Percentiles rank a stretch among this genome's conserved stretches.
Evolutionary conservation across 2,888 invertebrate species (phyloP).

Genomic region (Agriopis marginaria): DNA sequence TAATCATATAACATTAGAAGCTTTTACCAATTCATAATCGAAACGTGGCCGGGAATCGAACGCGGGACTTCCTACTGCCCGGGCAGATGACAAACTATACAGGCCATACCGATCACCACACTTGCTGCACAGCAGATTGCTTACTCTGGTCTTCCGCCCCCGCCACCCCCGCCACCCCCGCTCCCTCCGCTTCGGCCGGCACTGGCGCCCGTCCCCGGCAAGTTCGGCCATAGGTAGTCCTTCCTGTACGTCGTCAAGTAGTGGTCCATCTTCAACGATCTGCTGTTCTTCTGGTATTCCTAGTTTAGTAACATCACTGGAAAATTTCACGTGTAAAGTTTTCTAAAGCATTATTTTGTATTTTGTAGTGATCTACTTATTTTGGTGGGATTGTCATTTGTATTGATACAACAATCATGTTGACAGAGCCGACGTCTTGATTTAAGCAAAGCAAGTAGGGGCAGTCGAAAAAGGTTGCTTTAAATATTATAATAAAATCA

Average conservation of each 20-base stretch:
- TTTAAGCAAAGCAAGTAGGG: not conserved
- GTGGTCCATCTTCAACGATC: slow-evolving; percentile 79
- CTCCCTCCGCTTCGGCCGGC: slow-evolving; percentile 32
- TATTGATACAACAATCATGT: not conserved
- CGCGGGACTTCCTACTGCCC: too few species aligned
- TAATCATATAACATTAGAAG: too few species aligned
- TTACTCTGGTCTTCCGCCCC: slow-evolving; percentile 44
- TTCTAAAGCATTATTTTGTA: slow-evolving; percentile 5
- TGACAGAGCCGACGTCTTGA: not conserved
- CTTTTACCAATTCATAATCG: too few species aligned
- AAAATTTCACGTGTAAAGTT: slow-evolving; percentile 33
- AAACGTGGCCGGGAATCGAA: too few species aligned
- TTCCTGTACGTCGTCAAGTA: slow-evolving; percentile 88
- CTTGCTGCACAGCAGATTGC: slow-evolving; percentile 47
- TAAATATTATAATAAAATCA: too few species aligned
- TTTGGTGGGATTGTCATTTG: slow-evolving; percentile 24
- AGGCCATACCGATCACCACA: too few species aligned
- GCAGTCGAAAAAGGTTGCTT: not conserved
- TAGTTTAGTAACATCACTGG: slow-evolving; percentile 38
- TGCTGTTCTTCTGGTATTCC: slow-evolving; percentile 48
- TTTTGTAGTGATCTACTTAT: slow-evolving; percentile 7
- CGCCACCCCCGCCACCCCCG: slow-evolving; percentile 46
- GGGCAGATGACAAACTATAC: too few species aligned
- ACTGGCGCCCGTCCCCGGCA: slow-evolving; percentile 57
- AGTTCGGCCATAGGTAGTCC: slow-evolving; percentile 88